Conservation (phyloP, 2,113 vertebrate genomes). For the Rhinoptilus africanus region DNA sequence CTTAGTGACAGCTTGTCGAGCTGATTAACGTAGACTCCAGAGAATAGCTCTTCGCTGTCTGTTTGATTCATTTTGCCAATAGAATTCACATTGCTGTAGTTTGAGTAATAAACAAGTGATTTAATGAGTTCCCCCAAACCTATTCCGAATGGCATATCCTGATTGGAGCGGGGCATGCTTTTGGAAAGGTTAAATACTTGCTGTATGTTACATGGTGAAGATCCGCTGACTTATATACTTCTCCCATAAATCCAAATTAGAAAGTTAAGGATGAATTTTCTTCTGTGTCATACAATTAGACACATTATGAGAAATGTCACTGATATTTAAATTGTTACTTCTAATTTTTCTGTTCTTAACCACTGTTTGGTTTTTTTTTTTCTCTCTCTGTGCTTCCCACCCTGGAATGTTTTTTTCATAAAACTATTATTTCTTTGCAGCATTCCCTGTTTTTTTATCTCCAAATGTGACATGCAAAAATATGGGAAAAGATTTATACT, state of each 20-base stretch:
- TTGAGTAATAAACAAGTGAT: slow-evolving; percentile 57
- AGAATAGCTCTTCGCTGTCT: slow-evolving; percentile 67
- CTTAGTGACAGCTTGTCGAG: slow-evolving; percentile 72
- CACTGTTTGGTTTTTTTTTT: background rate
- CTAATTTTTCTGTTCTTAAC: background rate
- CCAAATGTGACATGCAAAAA: background rate
- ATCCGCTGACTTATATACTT: background rate
- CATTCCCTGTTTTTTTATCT: background rate
- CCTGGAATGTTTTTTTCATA: background rate
- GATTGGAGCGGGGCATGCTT: background rate
- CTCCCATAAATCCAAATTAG: background rate
- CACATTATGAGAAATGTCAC: background rate
- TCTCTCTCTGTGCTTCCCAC: background rate
- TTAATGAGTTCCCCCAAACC: slow-evolving; percentile 28
- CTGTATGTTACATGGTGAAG: background rate
- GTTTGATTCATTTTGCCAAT: slow-evolving; percentile 68
- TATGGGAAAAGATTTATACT: background rate
- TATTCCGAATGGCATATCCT: background rate
- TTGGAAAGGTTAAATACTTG: background rate
- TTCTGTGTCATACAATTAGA: background rate
- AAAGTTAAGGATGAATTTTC: background rate
- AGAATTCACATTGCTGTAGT: slow-evolving; percentile 43
- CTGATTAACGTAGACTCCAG: slow-evolving; percentile 51
- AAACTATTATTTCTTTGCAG: background rate
- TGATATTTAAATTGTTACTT: background rate